Evolutionary conservation across 2,113 vertebrate genomes (phyloP).

Genomic region (Procapra przewalskii): DNA sequence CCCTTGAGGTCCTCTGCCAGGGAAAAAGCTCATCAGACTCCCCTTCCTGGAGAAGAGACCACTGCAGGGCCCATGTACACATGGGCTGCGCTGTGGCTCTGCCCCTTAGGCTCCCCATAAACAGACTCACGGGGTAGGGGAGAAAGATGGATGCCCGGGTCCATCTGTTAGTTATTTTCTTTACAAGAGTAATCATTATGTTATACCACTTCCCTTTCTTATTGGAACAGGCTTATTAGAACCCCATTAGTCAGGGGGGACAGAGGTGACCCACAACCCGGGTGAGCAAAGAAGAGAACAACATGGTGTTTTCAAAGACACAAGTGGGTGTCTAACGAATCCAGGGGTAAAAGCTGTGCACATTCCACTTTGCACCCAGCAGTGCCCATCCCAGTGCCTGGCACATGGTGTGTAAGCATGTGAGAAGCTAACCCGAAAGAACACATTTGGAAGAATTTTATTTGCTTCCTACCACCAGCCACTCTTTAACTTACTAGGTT

Average conservation of each 20-base stretch:
- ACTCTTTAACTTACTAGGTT: neutral
- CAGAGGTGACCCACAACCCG: neutral
- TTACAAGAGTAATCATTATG: slow-evolving; percentile 44
- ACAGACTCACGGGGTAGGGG: neutral
- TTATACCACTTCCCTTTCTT: slow-evolving; percentile 32
- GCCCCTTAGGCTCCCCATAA: neutral
- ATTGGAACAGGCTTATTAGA: slow-evolving; percentile 42
- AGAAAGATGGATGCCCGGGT: neutral
- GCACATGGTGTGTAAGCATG: rapidly evolving
- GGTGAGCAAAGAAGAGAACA: neutral
- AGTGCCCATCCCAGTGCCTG: neutral
- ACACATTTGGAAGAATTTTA: neutral
- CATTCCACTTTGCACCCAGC: neutral
- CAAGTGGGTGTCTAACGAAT: neutral
- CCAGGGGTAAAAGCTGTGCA: neutral
- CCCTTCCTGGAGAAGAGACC: neutral
- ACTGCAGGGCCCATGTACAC: neutral
- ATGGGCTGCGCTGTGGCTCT: neutral
- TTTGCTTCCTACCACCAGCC: neutral
- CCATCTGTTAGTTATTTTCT: slow-evolving; percentile 56
- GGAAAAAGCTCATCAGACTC: neutral
- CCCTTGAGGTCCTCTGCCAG: neutral
- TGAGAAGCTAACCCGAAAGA: neutral
- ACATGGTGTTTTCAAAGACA: neutral
- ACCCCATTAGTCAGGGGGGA: neutral